These are phyloP conservation scores for Mungos mungo DNA, from an alignment of 2,113 vertebrate genomes.

Conservation along the genomic window DNA sequence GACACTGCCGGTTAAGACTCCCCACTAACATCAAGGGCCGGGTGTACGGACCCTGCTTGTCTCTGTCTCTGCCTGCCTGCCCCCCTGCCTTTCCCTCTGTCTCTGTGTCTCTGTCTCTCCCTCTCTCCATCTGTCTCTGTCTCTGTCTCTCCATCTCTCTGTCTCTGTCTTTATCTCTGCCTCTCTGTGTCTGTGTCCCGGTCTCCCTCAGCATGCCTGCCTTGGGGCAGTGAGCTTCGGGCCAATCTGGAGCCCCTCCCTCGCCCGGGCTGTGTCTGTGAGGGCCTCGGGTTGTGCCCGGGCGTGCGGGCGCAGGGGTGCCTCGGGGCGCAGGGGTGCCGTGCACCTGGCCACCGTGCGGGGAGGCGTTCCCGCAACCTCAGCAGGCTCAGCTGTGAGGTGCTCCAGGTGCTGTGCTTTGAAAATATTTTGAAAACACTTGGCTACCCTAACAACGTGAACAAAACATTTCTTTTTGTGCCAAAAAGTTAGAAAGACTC, in stretches of 20 bases:
- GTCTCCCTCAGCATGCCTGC: background rate
- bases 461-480: background rate
- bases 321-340: background rate
- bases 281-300: background rate
- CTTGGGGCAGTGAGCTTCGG: background rate
- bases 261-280: fast-evolving
- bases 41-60: too few species aligned
- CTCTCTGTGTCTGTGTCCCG: background rate
- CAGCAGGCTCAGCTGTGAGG: background rate
- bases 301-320: background rate
- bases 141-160: background rate
- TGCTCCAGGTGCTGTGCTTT: background rate
- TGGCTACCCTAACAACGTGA: constrained; percentile 1
- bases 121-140: background rate
- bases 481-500: background rate
- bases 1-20: background rate
- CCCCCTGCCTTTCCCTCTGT: too few species aligned
- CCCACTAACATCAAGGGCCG: too few species aligned
- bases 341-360: background rate
- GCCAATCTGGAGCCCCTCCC: background rate
- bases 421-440: constrained; percentile 60
- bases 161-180: background rate
- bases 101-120: background rate
- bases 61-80: too few species aligned
- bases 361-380: fast-evolving